Base-by-base conservation (phyloP, 2,888 invertebrate genomes). In the Dicyrtomina minuta region DNA sequence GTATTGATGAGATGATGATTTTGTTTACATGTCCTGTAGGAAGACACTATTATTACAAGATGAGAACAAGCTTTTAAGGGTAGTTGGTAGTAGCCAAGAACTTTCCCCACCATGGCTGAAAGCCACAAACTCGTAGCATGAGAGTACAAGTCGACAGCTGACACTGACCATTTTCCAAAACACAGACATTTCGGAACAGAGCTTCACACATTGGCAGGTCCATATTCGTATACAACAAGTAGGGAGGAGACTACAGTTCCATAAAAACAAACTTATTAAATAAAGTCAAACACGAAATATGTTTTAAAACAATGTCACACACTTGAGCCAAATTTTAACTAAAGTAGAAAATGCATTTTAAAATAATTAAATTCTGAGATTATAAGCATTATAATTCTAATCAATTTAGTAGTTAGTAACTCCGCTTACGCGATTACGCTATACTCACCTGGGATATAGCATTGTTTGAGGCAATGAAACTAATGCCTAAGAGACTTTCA, bases 81-180 rank as follows among this genome's bases (percentile, higher is more conserved):
- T 90, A 6, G 12, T 49, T n/a, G 17, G 5, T 74, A 79, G 90
- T 89, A 0, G 93, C 91, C n/a, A 96, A 85, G 80, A 92, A 93
- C 75, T 89, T 87, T 51, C 95, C 95, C 95, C 96, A 96, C 91
- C 93, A 96, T 12, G 86, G 84, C 80, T 89, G 88, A 68, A 87
- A 85, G 61, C 89, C 89, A 79, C 90, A 90, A 80, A 89, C 88
- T 61, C 91, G 87, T 69, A 93, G 90, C 79, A 92, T 83, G 72
- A 95, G 84, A 26, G 92, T 89, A 62, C 88, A 90, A 17, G 90
- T 88, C 22, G 91, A 87, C 53, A 92, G 85, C 80, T 93, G 93
- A 70, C 90, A 86, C 70, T 90, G 87, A 1, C 91, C 90, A 72
- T 90, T 88, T 80, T 91, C 91, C 79, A 87, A 88, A 72, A 94